Evolutionary conservation across 2,888 invertebrate species (phyloP).

Genomic region (Eledona agricola): DNA sequence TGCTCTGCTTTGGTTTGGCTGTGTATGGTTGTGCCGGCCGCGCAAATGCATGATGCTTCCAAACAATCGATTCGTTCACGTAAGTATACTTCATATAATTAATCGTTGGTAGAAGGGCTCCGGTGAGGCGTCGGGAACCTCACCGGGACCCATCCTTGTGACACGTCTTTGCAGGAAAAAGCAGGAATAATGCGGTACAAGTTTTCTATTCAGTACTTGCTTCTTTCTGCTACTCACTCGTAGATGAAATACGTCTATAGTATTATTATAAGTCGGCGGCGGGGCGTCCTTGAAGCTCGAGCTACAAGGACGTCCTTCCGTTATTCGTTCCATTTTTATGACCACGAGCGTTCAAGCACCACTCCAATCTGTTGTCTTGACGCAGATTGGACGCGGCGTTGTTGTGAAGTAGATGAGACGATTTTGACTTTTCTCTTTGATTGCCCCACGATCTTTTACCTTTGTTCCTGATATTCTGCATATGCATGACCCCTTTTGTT

Average conservation of each 20-base stretch:
- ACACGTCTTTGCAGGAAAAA: conserved; percentile 41
- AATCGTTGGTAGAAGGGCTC: conserved; percentile 27
- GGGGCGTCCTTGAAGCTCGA: too few species aligned
- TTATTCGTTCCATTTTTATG: neutral
- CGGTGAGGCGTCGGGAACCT: conserved; percentile 21
- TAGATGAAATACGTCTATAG: conserved; percentile 32
- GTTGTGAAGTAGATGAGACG: conserved; percentile 33
- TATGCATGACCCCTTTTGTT: conserved; percentile 62
- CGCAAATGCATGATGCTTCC: conserved; percentile 79
- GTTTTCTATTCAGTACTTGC: conserved; percentile 39
- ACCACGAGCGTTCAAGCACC: conserved; percentile 1
- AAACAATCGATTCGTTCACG: conserved; percentile 76
- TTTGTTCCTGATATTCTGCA: conserved; percentile 59
- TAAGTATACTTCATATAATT: conserved; percentile 68
- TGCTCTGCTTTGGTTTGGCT: conserved; percentile 80
- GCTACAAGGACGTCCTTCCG: conserved; percentile 11
- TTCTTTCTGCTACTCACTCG: conserved; percentile 43
- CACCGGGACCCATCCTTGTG: conserved; percentile 41
- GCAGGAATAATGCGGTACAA: conserved; percentile 34
- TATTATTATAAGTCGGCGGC: too few species aligned
- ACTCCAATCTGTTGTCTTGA: conserved; percentile 9
- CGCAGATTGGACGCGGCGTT: conserved; percentile 9
- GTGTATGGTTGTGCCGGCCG: conserved; percentile 83
- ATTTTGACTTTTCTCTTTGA: conserved; percentile 39
- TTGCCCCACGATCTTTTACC: conserved; percentile 52